Evolutionary conservation across 1,140 invertebrate genomes (phyloP).

Genomic region (Polyergus mexicanus): DNA sequence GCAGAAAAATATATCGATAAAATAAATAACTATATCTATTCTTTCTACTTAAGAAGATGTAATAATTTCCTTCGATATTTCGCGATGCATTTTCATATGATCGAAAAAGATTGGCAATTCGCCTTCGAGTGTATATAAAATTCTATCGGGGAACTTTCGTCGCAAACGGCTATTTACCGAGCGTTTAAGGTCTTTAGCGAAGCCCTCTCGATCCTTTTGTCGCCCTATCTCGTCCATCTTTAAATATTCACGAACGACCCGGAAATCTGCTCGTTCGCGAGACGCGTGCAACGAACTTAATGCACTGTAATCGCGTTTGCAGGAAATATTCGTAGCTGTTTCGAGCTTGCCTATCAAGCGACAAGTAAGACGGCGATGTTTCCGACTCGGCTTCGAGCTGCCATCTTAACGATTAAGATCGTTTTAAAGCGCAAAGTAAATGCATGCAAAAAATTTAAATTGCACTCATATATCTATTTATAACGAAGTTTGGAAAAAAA

Average conservation of each 20-base stretch:
- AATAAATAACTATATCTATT: not conserved
- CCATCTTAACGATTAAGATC: conserved; percentile 50
- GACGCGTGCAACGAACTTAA: conserved; percentile 60
- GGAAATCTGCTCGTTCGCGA: conserved; percentile 65
- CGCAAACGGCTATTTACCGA: conserved; percentile 16
- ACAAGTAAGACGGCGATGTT: conserved; percentile 8
- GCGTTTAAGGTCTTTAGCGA: conserved; percentile 15
- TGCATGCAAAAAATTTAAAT: not conserved
- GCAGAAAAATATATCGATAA: not conserved
- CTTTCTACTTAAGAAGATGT: not conserved
- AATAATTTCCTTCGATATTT: not conserved
- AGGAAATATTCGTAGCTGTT: conserved; percentile 19
- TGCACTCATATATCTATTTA: too few relatives aligned
- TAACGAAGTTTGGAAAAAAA: not conserved
- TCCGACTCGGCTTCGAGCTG: conserved; percentile 2
- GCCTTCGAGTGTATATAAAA: conserved; percentile 25
- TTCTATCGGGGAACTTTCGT: conserved; percentile 31
- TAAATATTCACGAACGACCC: conserved; percentile 75
- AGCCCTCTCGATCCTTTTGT: conserved; percentile 51
- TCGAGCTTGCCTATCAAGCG: conserved; percentile 30
- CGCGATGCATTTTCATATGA: not conserved
- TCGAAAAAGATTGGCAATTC: conserved; percentile 7
- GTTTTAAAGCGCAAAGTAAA: conserved; percentile 24
- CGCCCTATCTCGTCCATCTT: conserved; percentile 31
- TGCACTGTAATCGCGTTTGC: conserved; percentile 44